Conservation (phyloP, 2,888 invertebrate species). For the Esperia sulphurella region DNA sequence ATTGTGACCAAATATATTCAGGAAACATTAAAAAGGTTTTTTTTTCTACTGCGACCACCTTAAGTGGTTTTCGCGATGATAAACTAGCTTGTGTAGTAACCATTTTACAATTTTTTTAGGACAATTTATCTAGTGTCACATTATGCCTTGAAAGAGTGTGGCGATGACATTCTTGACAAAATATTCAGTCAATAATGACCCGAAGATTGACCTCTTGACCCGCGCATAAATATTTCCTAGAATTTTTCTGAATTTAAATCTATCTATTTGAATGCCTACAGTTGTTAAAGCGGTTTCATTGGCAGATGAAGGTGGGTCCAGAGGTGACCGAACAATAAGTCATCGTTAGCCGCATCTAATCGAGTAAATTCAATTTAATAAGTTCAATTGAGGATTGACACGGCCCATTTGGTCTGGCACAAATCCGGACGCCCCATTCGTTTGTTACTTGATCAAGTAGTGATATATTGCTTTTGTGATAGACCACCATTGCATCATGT, state of each 20-base stretch:
- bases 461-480: constrained; percentile 27
- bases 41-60: no score
- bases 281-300: no score
- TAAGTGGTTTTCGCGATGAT: no score
- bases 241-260: no score
- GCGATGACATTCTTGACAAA: not conserved
- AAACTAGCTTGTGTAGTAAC: no score
- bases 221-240: not conserved
- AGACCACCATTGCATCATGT: not conserved
- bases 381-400: constrained; percentile 71
- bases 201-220: no score
- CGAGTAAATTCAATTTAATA: constrained; percentile 57
- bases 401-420: constrained; percentile 46
- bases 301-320: constrained; percentile 4
- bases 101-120: no score
- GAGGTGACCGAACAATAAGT: constrained; percentile 42
- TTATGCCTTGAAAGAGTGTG: no score
- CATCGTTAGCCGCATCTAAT: constrained; percentile 45
- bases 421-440: constrained; percentile 45
- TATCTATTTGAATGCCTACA: no score
- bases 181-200: constrained; percentile 9
- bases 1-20: no score
- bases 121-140: not conserved
- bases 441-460: constrained; percentile 42
- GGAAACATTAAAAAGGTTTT: no score